Conservation (phyloP, 2,113 vertebrate species). For the Ceyx cyanopectus region DNA sequence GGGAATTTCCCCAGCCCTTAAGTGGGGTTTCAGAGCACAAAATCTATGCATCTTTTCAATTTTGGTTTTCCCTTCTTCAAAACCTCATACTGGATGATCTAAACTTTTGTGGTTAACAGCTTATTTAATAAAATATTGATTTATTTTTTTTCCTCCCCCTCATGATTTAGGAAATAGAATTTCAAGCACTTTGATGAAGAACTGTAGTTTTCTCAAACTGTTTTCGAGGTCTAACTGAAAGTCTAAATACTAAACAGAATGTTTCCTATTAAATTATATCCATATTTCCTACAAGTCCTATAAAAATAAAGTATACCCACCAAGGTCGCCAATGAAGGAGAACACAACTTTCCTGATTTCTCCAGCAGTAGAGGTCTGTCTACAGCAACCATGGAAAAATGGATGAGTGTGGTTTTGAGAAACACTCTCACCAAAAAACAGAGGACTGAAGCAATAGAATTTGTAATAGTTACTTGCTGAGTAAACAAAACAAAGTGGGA, state of each 20-base stretch:
- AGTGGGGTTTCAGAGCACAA: rapidly evolving
- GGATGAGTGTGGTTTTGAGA: not conserved
- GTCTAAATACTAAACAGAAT: slow-evolving; percentile 19
- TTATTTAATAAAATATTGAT: slow-evolving; percentile 59
- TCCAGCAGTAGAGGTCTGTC: not conserved
- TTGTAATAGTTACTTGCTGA: not conserved
- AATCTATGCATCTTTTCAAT: not conserved
- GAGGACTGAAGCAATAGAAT: not conserved
- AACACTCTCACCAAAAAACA: not conserved
- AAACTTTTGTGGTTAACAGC: slow-evolving; percentile 31
- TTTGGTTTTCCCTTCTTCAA: not conserved
- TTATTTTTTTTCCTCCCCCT: not conserved
- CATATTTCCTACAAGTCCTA: not conserved
- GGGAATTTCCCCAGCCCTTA: not conserved
- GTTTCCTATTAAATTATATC: slow-evolving; percentile 10
- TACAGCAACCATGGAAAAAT: not conserved
- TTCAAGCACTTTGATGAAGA: slow-evolving; percentile 28
- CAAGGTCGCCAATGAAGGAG: not conserved
- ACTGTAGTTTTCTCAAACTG: not conserved
- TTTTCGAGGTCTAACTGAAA: slow-evolving; percentile 30
- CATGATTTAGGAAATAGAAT: slow-evolving; percentile 7
- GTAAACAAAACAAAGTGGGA: not conserved
- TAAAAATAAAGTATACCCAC: not conserved
- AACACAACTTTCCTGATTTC: not conserved
- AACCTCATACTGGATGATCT: not conserved